Conservation (phyloP, 2,797 vertebrate genomes). For the Staurois parvus region DNA sequence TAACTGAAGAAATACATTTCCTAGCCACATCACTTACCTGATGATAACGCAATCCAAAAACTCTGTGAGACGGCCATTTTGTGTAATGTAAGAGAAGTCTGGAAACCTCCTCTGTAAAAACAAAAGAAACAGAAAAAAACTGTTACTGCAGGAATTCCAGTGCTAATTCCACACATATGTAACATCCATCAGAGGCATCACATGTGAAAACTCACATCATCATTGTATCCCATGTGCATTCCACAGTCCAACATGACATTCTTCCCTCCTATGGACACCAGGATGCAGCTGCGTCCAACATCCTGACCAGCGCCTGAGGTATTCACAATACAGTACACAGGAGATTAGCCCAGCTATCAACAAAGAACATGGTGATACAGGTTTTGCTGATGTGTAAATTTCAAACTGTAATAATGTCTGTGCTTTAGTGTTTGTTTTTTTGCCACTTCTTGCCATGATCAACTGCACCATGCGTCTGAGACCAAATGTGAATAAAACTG, state of each 20-base stretch:
- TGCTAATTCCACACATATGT: neutral
- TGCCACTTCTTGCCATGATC: no score
- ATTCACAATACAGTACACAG: neutral
- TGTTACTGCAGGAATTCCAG: neutral
- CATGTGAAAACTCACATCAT: constrained; percentile 83
- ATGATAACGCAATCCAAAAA: constrained; percentile 98
- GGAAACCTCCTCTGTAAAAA: constrained; percentile 90
- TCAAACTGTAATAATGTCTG: no score
- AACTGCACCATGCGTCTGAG: no score
- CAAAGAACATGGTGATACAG: neutral
- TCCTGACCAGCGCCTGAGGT: constrained; percentile 93
- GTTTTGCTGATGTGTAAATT: neutral
- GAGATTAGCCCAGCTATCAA: neutral
- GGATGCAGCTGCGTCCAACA: constrained; percentile 96
- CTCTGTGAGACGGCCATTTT: constrained; percentile 92
- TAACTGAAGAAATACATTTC: no score
- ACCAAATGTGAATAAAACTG: no score
- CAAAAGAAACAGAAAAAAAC: neutral
- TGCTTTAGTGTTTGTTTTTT: no score
- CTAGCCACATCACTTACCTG: constrained; percentile 78
- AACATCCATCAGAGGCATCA: neutral
- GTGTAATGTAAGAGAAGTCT: constrained; percentile 96
- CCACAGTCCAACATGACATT: constrained; percentile 98
- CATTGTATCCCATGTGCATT: constrained; percentile 99
- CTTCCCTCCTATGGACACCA: constrained; percentile 96